Base-by-base conservation (phyloP, 2,888 invertebrate species). In the Merodon equestris region DNA sequence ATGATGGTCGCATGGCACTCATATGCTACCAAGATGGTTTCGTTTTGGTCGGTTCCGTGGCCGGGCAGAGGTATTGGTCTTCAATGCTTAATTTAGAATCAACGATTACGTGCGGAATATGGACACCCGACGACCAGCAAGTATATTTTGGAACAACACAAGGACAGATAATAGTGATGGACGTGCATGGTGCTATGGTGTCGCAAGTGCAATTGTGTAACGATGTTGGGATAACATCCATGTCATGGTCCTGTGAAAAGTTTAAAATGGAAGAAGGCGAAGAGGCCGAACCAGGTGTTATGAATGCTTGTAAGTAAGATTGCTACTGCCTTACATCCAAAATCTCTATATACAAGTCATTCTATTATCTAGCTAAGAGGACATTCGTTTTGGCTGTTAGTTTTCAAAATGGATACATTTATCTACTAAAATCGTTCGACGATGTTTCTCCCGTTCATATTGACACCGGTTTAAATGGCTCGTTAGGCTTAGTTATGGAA, bases 21-120 rank as follows among this genome's bases (percentile, higher is more conserved):
- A 99, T 99, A 85, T 98, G 98, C 87, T 99, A 99, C 89, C 95
- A 96, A 92, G 99, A 99, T 90, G 98, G 98, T 13, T 99, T 99
- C 89, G 98, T 99, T 9, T 90, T 99, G 83, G 99, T 99, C 44
- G 99, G 98, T 0, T 98, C 97, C 0, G 98, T 98, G 79, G 97
- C 97, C 0, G 98, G 98, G 0, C 98, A 98, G 89, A 92, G 99
- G 9, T 98, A 98, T 89, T 99, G 99, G 99, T 98, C 98, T 0
- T 97, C 97, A 51, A 97, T 97, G 96, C 90, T 98, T 81, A 97
- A 98, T 85, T 91, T 98, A 83, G 97, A 97, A 87, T 95, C 96
- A 14, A 94, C 95, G 66, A 97, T 99, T 84, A 97, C 97, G 0
- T 97, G 97, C 88, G 99, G 98, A 45, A 96, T 97, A 85, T 99